These are phyloP conservation scores for Leptopilina drosophilae DNA, from an alignment of 2,888 invertebrate genomes.

Conservation along the genomic window DNA sequence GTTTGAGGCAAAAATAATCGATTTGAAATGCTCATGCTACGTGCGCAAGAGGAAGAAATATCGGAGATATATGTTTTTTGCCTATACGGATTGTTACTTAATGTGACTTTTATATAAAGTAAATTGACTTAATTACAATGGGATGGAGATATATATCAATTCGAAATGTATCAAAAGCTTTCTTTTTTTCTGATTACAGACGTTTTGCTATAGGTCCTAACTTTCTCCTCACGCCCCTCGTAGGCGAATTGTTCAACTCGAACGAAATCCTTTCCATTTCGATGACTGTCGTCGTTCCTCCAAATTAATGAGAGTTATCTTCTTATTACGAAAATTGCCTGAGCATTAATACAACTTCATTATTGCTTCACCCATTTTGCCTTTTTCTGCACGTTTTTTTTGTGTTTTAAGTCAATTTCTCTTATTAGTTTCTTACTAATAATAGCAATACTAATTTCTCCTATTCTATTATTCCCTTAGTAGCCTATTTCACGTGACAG, in stretches of 20 bases:
- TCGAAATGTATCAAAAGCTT: constrained; percentile 24
- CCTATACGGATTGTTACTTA: neutral
- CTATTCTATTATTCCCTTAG: too few species aligned
- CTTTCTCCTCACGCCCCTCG: constrained; percentile 28
- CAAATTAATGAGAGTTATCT: constrained; percentile 20
- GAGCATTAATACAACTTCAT: neutral
- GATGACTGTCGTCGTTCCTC: constrained; percentile 31
- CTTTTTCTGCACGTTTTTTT: neutral
- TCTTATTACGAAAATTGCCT: constrained; percentile 12
- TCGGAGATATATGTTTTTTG: too few species aligned
- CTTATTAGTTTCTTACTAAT: too few species aligned
- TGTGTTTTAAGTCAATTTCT: too few species aligned
- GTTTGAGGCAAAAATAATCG: too few species aligned
- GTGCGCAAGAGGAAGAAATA: too few species aligned
- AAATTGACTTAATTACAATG: neutral
- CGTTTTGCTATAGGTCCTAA: constrained; percentile 15
- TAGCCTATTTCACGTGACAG: too few species aligned
- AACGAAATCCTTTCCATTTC: constrained; percentile 38
- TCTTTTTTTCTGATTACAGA: constrained; percentile 31
- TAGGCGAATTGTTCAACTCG: constrained; percentile 27
- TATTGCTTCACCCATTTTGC: neutral
- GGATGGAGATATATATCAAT: constrained; percentile 19
- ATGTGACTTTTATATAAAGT: constrained; percentile 9
- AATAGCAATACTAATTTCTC: too few species aligned
- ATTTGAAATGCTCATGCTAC: too few species aligned